Evolutionary conservation across 53 echinoderm and acorn worm species (phyloP).

Genomic region (Patiria pectinifera): DNA sequence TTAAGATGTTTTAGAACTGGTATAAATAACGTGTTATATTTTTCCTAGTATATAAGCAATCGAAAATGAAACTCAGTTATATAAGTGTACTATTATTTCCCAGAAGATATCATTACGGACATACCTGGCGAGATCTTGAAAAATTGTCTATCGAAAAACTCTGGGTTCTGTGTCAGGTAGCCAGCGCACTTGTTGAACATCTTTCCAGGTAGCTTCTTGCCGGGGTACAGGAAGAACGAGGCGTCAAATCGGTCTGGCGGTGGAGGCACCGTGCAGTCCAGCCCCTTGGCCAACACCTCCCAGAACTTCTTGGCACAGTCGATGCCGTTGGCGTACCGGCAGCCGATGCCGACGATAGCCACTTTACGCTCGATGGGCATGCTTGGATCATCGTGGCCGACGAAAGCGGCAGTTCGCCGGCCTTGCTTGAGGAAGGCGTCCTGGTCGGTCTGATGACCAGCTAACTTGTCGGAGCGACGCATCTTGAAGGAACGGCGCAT

Average conservation of each 20-base stretch:
- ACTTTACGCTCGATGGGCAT: constrained; percentile 81
- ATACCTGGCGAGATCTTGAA: constrained; percentile 98
- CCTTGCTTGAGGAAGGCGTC: constrained; percentile 25
- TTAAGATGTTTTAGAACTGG: too few species aligned
- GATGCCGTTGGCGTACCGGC: constrained; percentile 96
- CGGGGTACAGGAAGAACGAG: constrained; percentile 91
- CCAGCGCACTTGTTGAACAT: constrained; percentile 95
- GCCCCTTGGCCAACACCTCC: constrained; percentile 90
- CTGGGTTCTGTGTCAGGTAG: constrained; percentile 81
- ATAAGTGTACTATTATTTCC: not conserved
- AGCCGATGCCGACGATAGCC: constrained; percentile 97
- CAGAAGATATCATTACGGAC: not conserved
- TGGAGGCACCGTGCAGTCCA: constrained; percentile 92
- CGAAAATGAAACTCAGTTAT: not conserved
- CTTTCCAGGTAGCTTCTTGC: constrained; percentile 90
- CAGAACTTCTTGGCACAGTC: constrained; percentile 87
- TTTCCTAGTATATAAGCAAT: not conserved
- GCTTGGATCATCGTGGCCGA: constrained; percentile 71
- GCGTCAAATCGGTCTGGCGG: constrained; percentile 90
- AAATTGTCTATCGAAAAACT: constrained; percentile 94
- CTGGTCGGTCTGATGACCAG: not conserved
- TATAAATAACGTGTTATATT: too few species aligned
- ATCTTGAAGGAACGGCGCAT: constrained; percentile 55
- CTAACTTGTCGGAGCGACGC: constrained; percentile 15
- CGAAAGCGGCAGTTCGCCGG: not conserved